Evolutionary conservation across 2,797 vertebrate genomes (phyloP).

Genomic region (Platyrinchus mystaceus): DNA sequence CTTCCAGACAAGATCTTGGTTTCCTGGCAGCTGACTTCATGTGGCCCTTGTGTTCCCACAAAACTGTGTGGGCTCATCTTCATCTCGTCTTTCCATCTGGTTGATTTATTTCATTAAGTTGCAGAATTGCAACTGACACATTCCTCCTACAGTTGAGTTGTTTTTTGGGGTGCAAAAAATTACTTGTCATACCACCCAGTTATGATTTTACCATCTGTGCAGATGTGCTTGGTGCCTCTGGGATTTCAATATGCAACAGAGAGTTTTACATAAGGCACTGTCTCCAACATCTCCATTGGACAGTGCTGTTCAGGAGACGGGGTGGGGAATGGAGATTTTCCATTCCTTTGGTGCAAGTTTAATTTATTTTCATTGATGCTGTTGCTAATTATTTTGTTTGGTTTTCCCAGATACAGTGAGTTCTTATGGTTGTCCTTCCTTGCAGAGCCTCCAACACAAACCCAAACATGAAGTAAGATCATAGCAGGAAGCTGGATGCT

Average conservation of each 20-base stretch:
- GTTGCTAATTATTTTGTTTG: background rate
- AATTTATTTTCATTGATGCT: background rate
- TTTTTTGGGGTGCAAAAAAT: slow-evolving; percentile 40
- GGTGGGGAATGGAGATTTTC: background rate
- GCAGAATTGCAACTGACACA: slow-evolving; percentile 59
- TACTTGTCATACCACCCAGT: slow-evolving; percentile 44
- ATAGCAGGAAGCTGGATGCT: background rate
- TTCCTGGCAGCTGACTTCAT: background rate
- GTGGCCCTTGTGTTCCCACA: background rate
- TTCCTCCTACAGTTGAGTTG: slow-evolving; percentile 62
- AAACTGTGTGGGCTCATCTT: slow-evolving; percentile 29
- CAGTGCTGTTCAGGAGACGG: background rate
- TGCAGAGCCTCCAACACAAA: background rate
- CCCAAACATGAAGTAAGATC: background rate
- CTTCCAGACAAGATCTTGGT: background rate
- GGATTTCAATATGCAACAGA: background rate
- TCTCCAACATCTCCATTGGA: background rate
- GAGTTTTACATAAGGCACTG: background rate
- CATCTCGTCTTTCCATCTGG: slow-evolving; percentile 38
- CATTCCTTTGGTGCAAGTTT: background rate
- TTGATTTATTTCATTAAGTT: slow-evolving; percentile 67
- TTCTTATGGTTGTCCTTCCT: background rate
- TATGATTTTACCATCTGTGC: slow-evolving; percentile 62
- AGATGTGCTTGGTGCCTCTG: slow-evolving; percentile 14
- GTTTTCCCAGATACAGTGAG: background rate